Percentiles rank a stretch among this genome's conserved stretches.
Evolutionary conservation across 1,140 invertebrate species (phyloP).

Genomic region (Drosophila repleta): DNA sequence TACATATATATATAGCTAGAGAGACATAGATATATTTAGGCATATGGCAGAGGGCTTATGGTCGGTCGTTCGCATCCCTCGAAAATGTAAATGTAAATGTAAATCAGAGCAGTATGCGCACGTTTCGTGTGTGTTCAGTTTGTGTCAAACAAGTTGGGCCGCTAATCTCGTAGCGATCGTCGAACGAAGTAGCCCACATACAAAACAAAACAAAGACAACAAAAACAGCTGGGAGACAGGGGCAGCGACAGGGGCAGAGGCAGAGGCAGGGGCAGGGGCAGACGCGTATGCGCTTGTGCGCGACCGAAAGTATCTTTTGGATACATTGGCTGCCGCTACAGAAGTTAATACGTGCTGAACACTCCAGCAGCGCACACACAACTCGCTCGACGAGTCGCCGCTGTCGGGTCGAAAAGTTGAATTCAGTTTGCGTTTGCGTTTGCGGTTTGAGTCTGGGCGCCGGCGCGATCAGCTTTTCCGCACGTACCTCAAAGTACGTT

Average conservation of each 20-base stretch:
- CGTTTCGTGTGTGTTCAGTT: slow-evolving; percentile 43
- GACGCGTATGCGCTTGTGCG: slow-evolving; percentile 54
- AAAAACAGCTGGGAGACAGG: too few relatives aligned
- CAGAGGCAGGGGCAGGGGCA: not conserved
- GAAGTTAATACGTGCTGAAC: slow-evolving; percentile 81
- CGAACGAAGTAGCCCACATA: slow-evolving; percentile 60
- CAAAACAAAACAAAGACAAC: too few relatives aligned
- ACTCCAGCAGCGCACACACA: slow-evolving; percentile 71
- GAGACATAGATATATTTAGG: not conserved
- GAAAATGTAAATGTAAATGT: slow-evolving; percentile 60
- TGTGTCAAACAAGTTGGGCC: slow-evolving; percentile 74
- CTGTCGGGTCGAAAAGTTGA: slow-evolving; percentile 1
- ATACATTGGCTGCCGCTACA: slow-evolving; percentile 68
- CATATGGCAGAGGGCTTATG: not conserved
- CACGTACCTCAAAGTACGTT: slow-evolving; percentile 16
- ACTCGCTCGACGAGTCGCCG: slow-evolving; percentile 52
- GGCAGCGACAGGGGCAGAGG: too few relatives aligned
- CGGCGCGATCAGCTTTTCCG: slow-evolving; percentile 25
- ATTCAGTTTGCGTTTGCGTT: not conserved
- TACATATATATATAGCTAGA: not conserved
- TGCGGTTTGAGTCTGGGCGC: slow-evolving; percentile 26
- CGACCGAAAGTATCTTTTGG: slow-evolving; percentile 76
- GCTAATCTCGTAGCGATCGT: slow-evolving; percentile 59
- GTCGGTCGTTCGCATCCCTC: slow-evolving; percentile 4
- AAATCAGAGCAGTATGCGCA: slow-evolving; percentile 52